These are phyloP conservation scores for Urosaurus nigricauda DNA, from an alignment of 2,797 vertebrate genomes.

Conservation along the genomic window DNA sequence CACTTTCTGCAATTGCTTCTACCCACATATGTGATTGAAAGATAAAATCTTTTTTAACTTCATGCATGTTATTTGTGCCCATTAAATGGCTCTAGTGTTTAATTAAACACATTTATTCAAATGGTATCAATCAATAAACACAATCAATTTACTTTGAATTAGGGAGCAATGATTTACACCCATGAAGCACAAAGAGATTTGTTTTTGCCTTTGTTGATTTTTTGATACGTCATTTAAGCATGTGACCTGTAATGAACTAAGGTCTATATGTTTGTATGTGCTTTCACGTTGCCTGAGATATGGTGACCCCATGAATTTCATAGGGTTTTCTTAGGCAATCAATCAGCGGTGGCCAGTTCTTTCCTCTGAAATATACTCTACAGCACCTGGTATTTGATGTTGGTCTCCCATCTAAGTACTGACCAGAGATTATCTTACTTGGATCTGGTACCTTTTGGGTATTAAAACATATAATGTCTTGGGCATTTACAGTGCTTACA, in stretches of 20 bases:
- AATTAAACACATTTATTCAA: conserved; percentile 62
- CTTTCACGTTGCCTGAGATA: no score
- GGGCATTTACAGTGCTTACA: background rate
- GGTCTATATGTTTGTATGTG: background rate
- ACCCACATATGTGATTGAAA: conserved; percentile 55
- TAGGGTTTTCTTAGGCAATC: no score
- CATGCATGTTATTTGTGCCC: conserved; percentile 37
- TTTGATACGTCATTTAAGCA: background rate
- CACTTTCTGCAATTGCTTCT: conserved; percentile 57
- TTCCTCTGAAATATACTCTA: no score
- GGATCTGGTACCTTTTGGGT: no score
- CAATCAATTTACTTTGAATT: conserved; percentile 62
- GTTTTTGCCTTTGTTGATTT: conserved; percentile 53
- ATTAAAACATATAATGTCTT: background rate
- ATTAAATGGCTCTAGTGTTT: conserved; percentile 61
- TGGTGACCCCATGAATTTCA: no score
- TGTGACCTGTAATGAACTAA: background rate
- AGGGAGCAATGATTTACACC: conserved; percentile 37
- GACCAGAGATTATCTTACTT: no score
- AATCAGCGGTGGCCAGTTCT: no score
- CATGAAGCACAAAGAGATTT: conserved; percentile 44
- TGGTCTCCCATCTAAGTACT: no score
- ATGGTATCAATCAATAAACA: conserved; percentile 61
- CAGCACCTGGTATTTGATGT: no score
- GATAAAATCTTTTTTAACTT: conserved; percentile 60